Conservation (phyloP, 1,140 invertebrate genomes). For the Physella acuta region DNA sequence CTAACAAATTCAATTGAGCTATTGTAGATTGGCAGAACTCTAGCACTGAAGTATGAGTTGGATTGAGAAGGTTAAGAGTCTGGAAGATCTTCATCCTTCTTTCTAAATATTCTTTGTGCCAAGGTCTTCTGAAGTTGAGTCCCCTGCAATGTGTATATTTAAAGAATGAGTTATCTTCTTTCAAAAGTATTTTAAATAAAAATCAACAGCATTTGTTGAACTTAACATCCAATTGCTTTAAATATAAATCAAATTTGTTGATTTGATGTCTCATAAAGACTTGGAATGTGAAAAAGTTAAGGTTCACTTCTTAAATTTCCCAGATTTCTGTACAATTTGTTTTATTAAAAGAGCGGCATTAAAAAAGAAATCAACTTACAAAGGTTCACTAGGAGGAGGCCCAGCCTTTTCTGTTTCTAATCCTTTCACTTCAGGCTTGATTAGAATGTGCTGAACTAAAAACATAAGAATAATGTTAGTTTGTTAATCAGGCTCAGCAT, state of each 20-base stretch:
- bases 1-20: constrained; percentile 49
- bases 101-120: constrained; percentile 51
- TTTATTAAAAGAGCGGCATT: no score
- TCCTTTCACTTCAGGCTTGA: constrained; percentile 56
- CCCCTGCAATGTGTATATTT: constrained; percentile 52
- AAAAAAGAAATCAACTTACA: no score
- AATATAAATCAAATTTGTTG: no score
- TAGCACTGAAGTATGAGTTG: constrained; percentile 52
- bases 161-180: neutral
- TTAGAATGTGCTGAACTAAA: constrained; percentile 56
- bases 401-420: constrained; percentile 54
- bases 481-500: neutral
- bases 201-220: neutral
- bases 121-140: constrained; percentile 55
- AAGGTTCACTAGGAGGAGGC: constrained; percentile 52
- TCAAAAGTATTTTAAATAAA: neutral
- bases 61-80: constrained; percentile 56
- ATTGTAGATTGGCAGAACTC: constrained; percentile 54
- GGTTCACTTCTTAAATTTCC: no score
- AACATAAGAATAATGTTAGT: constrained; percentile 7
- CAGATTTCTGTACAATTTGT: no score
- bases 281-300: no score
- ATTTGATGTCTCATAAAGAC: no score
- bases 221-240: constrained; percentile 1
- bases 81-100: constrained; percentile 41